phyloP scores from a whole-genome alignment of 2,113 vertebrate genomes.

The Paratilapia polleni region DNA sequence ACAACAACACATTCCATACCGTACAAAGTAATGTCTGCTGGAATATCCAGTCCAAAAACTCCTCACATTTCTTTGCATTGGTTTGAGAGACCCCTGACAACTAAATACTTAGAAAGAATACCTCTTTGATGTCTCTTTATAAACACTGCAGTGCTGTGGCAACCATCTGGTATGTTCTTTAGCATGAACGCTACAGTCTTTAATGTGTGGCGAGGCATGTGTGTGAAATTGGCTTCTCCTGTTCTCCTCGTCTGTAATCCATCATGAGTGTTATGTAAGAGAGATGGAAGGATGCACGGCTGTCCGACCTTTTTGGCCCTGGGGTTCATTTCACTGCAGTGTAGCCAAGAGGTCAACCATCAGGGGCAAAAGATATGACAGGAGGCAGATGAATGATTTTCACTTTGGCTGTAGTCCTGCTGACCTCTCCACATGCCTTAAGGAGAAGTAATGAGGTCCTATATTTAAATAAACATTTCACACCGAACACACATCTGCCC shows the following conservation, averaged over 20 bases:
- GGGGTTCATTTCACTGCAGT: conserved; percentile 17
- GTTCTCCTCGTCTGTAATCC: conserved; percentile 37
- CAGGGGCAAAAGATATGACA: not conserved
- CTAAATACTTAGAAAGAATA: conserved; percentile 3
- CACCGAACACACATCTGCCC: conserved; percentile 30
- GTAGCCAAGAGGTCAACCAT: conserved; percentile 14
- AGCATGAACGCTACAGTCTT: conserved; percentile 30
- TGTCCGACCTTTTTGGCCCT: not conserved
- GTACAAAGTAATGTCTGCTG: not conserved
- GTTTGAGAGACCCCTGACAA: conserved; percentile 5
- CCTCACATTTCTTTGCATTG: not conserved
- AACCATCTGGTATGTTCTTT: conserved; percentile 50
- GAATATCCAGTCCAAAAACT: not conserved
- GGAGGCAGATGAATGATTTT: conserved; percentile 8
- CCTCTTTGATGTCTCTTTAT: conserved; percentile 6
- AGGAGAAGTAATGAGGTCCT: conserved; percentile 10
- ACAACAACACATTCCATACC: not conserved
- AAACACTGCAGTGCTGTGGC: conserved; percentile 19
- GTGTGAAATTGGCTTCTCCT: conserved; percentile 52
- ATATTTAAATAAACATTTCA: conserved; percentile 50
- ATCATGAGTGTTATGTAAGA: conserved; percentile 54
- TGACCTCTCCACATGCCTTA: conserved; percentile 31
- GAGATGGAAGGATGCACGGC: conserved; percentile 23
- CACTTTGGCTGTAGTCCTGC: conserved; percentile 13
- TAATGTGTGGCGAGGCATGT: conserved; percentile 31